Conservation (phyloP, 2,797 vertebrate genomes). For the Merluccius polli region DNA sequence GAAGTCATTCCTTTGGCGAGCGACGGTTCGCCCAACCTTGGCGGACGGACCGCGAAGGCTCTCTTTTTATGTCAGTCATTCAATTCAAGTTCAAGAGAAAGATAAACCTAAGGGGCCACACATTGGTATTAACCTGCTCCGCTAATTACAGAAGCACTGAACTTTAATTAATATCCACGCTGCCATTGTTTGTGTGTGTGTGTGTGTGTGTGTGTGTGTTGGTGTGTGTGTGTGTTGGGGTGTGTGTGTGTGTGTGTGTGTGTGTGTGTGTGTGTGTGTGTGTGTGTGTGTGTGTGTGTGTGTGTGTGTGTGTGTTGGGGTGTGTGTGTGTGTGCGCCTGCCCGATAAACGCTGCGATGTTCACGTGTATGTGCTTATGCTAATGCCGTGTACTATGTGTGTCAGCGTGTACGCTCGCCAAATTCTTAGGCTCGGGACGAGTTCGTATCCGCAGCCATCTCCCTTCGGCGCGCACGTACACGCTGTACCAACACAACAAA, state of each 20-base stretch:
- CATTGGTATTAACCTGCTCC: conserved; percentile 70
- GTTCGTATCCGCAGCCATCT: conserved; percentile 41
- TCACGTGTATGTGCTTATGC: not conserved
- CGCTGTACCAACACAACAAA: conserved; percentile 25
- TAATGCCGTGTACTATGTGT: not conserved
- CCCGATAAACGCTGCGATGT: no score
- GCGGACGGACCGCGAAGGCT: conserved; percentile 61
- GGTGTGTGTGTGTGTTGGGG: no score
- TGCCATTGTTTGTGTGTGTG: no score
- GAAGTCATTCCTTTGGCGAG: conserved; percentile 3
- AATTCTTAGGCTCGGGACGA: not conserved
- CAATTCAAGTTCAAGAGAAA: conserved; percentile 68
- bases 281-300: no score
- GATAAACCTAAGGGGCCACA: conserved; percentile 64
- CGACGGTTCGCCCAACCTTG: conserved; percentile 70
- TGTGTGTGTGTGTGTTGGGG: no score
- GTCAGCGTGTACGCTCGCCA: not conserved
- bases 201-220: no score
- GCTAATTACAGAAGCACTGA: conserved; percentile 74
- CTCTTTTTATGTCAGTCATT: conserved; percentile 71
- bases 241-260: no score
- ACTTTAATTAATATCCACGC: conserved; percentile 72
- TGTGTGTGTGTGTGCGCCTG: no score
- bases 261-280: no score
- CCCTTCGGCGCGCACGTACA: conserved; percentile 36